Base-by-base conservation (phyloP, 1,140 invertebrate genomes). In the Drosophila fuyamai region DNA sequence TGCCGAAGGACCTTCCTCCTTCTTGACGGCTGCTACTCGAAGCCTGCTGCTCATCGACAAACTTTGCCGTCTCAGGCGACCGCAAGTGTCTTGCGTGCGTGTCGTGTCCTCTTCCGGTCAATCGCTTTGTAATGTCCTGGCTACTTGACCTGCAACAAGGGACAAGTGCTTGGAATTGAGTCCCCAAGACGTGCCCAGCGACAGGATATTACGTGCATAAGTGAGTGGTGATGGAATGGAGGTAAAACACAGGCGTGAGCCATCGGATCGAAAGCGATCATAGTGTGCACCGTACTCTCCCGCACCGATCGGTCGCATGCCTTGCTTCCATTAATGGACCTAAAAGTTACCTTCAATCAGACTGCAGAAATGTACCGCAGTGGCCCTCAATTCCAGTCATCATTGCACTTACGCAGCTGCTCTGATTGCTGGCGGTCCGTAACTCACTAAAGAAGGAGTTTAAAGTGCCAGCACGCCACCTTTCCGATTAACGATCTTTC, bases 171-270 rank as follows among this genome's bases (percentile, higher is more conserved):
- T 29, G 36, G 43, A 71, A 83, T 83, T 53, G 70, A 82, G 51
- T 70, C 62, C 46, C 36, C 46, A 46, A 61, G 41, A 83, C 80
- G 81, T 83, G 81, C 65, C 50, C 55, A 67, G 78, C 47, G 72
- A 56, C 71, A 79, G 71, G 76, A 83, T 83, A 83, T 79, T 79
- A 83, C 57, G 62, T 76, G 50, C 71, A 79, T 75, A 79, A 83
- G 80, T 75, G 63, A 75, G 50, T 60, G 67, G 9, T 51, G 35
- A 60, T 48, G n/a, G 44, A 38, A 35, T 38, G 47, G 46, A 46
- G 43, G 46, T 61, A 13, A 7, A 6, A 18, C 12, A 16, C 23
- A n/a, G 40, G 14, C 10, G 14, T 12, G n/a, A n/a, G 13, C 10
- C 36, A 2, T 10, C 4, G 48, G 32, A 44, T 68, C 41, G 8